Percentiles rank a stretch among this genome's conserved stretches.
phyloP scores from a whole-genome alignment of 2,113 vertebrate species.

The human region GRCh38 chr5:169404501-169405000 shows the following conservation, averaged over 20 bases:
- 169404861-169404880: not conserved
- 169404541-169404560: not conserved
- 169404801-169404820: not conserved
- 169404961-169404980: not conserved
- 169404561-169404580: not conserved
- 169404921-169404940: not conserved
- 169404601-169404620: not conserved
- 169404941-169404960: not conserved
- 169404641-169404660: not conserved
- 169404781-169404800: not conserved
- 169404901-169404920: not conserved
- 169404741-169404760: conserved; percentile 1
- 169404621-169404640: not conserved
- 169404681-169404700: conserved; percentile 3
- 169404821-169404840: not conserved
- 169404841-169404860: not conserved
- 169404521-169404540: conserved; percentile 24
- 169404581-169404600: not conserved
- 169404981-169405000: not conserved
- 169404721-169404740: not conserved
- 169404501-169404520: not conserved
- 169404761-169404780: not conserved
- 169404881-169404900: not conserved
- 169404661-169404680: not conserved
- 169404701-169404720: not conserved